Evolutionary conservation across 2,888 invertebrate genomes (phyloP), one percentile per base, ranked within the genome.

Genomic region (Brenthis ino): DNA sequence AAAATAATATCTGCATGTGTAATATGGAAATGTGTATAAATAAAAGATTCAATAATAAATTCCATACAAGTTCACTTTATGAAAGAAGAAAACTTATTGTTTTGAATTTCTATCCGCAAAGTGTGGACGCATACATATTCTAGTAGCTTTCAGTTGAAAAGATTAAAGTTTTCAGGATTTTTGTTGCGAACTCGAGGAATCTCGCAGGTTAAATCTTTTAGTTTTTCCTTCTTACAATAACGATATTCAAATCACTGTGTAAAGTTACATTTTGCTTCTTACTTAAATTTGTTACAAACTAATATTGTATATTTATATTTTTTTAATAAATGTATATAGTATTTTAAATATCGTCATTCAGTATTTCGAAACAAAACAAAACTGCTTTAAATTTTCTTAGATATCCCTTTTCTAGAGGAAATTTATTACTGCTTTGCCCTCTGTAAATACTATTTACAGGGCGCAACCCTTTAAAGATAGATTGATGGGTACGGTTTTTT

Each of bases 61-160:
- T 28, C 6, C n/a, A 60, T 53, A 16, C 54, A 24, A 64, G 50
- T 50, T 16, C 13, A 71, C 64, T 58, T 71, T 66, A 48, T 67
- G 50, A 67, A 71, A 74, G 73, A 69, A 74, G 77, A 75, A 76
- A 77, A 75, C 76, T 77, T 77, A 80, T 82, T 81, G 80, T 81
- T 79, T 78, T 75, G 75, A 79, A 78, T 79, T 80, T 72, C 78
- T 79, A 78, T 79, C 75, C 77, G 70, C 73, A 72, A 69, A 80
- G 77, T 76, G 77, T 79, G 74, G 71, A 76, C 77, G 76, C 80
- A 84, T 83, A 81, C 81, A 83, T 84, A 84, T 85, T 82, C 81
- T 78, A 80, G 81, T 79, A 82, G 82, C 80, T 84, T 81, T 76
- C 71, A 76, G 75, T 75, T 75, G 76, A 73, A 76, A 76, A 78